phyloP scores from a whole-genome alignment of 30 jellyfish, hydroid and myxozoan genomes.

The Aurelia coerulea region DNA sequence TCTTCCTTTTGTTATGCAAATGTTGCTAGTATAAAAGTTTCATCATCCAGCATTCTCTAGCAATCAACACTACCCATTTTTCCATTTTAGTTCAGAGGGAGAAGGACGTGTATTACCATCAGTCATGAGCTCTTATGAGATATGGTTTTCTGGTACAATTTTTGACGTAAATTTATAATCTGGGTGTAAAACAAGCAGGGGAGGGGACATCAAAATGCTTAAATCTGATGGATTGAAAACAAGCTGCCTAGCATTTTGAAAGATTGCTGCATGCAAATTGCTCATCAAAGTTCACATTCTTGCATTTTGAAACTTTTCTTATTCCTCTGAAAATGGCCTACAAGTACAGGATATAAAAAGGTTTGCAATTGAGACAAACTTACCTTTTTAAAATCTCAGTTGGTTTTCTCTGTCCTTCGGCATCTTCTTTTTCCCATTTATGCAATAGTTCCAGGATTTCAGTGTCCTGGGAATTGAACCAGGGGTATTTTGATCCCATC shows the following conservation, averaged over 20 bases:
- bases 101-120: no score
- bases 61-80: not conserved
- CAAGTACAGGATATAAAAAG: no score
- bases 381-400: slow-evolving; percentile 54
- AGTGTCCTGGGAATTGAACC: slow-evolving; percentile 58
- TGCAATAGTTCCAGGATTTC: slow-evolving; percentile 57
- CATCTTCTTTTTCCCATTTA: slow-evolving; percentile 76
- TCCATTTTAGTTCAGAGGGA: not conserved
- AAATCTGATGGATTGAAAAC: not conserved
- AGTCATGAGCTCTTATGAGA: no score
- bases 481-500: slow-evolving; percentile 57
- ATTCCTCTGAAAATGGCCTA: no score
- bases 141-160: no score
- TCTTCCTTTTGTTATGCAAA: no score
- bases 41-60: not conserved
- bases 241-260: not conserved
- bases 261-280: not conserved
- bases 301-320: no score
- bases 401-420: slow-evolving; percentile 71
- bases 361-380: not conserved
- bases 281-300: not conserved
- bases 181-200: no score
- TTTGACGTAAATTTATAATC: no score
- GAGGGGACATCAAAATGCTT: not conserved
- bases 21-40: no score